A percentile compares a stretch with the other conserved stretches of the same genome.
Conservation (phyloP, 1,140 invertebrate species). For the Procambarus clarkii region DNA sequence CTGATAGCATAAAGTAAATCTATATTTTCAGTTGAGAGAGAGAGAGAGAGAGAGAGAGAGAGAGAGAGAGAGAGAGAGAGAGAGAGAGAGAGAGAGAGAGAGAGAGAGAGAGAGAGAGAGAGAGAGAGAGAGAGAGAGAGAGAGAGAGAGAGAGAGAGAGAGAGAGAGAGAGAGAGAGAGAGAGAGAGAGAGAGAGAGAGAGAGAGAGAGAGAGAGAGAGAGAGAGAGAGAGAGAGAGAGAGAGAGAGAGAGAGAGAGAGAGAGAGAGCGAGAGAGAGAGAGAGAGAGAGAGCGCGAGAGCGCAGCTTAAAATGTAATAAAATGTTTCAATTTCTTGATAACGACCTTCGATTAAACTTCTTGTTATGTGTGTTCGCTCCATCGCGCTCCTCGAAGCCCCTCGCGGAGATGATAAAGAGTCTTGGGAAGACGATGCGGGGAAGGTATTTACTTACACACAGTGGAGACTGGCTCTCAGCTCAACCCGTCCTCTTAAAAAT, state of each 20-base stretch:
- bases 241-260: neutral
- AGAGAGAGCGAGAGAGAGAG: too few species aligned
- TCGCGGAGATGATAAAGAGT: neutral
- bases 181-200: slow-evolving; percentile 9
- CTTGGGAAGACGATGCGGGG: too few species aligned
- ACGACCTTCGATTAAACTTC: neutral
- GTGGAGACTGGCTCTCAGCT: too few species aligned
- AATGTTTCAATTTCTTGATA: neutral
- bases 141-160: slow-evolving; percentile 18
- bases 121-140: slow-evolving; percentile 11
- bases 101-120: slow-evolving; percentile 11
- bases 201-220: slow-evolving; percentile 13
- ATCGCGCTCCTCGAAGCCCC: neutral
- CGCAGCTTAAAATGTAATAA: neutral
- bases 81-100: slow-evolving; percentile 5
- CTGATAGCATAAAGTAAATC: too few species aligned
- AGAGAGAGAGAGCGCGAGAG: neutral
- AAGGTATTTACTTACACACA: too few species aligned
- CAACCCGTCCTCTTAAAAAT: too few species aligned
- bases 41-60: too few species aligned
- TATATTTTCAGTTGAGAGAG: too few species aligned
- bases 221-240: slow-evolving; percentile 20
- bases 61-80: neutral
- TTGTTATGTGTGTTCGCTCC: neutral
- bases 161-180: slow-evolving; percentile 16